Evolutionary conservation across 2,888 invertebrate species (phyloP), one percentile per base, ranked within the genome.

Genomic region (Nymphalis polychloros): DNA sequence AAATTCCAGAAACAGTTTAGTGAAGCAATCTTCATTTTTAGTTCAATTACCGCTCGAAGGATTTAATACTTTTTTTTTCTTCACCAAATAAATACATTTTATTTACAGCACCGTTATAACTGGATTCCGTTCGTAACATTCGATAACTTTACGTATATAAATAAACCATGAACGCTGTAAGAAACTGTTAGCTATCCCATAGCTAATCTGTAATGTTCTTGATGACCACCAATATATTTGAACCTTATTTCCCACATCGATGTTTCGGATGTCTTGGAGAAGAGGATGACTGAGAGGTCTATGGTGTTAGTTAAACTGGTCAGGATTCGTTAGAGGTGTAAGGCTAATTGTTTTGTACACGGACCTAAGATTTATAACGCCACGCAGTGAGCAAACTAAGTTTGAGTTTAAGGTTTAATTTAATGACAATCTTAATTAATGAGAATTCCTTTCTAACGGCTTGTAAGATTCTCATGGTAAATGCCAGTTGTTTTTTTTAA

Each of bases 311-410:
- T 53, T 47, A 67, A 31, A 48, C 68, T 79, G 80, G 85, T 67
- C 72, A 75, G 73, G 77, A 75, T 70, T 78, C 78, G 81, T 79
- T 78, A 79, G 67, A 85, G 84, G 82, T 85, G 84, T 78, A 84
- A 86, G 83, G 82, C 86, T 88, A 87, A 88, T 87, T 87, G 86
- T 87, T 88, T 85, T 75, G 78, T 80, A 82, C 78, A 76, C 78
- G 75, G 77, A 73, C 74, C 72, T 68, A 78, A 80, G 83, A 85
- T 87, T 87, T 88, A 87, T 86, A 83, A 84, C 85, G 82, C 85
- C 85, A 87, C 84, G 85, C 66, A 57, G 67, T 72, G 27, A 35
- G 67, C 59, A 19, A 63, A 41, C 59, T 46, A 27, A 41, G 62
- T 55, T 55, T 61, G 31, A 61, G 27, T 27, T 64, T 60, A 60